Base-by-base conservation (phyloP, 92 coral and sea anemone genomes). In the Galaxea fascicularis region DNA sequence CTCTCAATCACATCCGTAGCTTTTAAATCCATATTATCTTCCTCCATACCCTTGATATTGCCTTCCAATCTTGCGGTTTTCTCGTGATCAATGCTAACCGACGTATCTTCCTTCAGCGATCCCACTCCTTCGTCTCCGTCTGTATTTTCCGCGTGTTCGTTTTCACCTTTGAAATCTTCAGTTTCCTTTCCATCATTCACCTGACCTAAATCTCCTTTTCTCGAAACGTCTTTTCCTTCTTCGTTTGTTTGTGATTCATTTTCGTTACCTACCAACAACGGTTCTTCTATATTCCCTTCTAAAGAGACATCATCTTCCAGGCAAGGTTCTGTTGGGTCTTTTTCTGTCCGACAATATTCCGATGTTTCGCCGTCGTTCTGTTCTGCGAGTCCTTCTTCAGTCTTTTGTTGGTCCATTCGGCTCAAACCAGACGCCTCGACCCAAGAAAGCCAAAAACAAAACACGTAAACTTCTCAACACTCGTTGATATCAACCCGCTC, bases 21-120 rank as follows among this genome's bases (percentile, higher is more conserved):
- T 26, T 69, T 13, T 6, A 65, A 15, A 21, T 65, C 75, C 49
- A 16, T 53, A 79, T 79, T 65, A 51, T 79, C 63, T 46, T 79
- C 65, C n/a, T 10, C 9, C 29, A 22, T 46, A 53, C 18, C 57
- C 24, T 29, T 54, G 46, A 27, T 58, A 29, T 47, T 24, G 69
- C n/a, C 65, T 28, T 67, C 41, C 18, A 45, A 51, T n/a, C 52
- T 35, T 54, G 41, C 56, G 21, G 65, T 68, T 35, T 51, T 85
- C 68, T 47, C 82, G 25, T 63, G 75, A 70, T 76, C 77, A 35
- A 29, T 29, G 63, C 75, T 73, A 22, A 39, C 52, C 16, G 71
- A n/a, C 45, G 56, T 58, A 20, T 57, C 69, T 12, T 76, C 59
- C 13, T 18, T 29, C 58, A 47, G 20, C 60, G 49, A 47, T 31